These are phyloP conservation scores for Porites lobata DNA, from an alignment of 92 coral and sea anemone genomes.

Conservation along the genomic window DNA sequence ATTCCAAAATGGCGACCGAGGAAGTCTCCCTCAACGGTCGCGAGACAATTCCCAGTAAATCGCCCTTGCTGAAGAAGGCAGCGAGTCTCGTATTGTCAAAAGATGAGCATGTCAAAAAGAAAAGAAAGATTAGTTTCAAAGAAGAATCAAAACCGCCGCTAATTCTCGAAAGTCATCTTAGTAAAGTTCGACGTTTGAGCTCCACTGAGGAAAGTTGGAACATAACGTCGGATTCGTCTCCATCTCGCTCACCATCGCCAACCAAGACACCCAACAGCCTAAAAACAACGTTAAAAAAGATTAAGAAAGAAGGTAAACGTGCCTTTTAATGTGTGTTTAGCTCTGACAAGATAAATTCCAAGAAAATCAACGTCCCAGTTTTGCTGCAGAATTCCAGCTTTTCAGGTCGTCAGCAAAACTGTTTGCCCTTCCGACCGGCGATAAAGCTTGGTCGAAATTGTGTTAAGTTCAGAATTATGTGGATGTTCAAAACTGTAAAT, in stretches of 20 bases:
- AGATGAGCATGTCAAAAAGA: slow-evolving; percentile 85
- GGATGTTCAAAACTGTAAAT: too few relatives aligned
- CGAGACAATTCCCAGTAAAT: slow-evolving; percentile 50
- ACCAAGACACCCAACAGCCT: slow-evolving; percentile 81
- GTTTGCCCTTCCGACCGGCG: slow-evolving; percentile 17
- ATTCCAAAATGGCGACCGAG: slow-evolving; percentile 84
- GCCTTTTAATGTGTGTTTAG: neutral
- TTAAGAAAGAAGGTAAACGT: slow-evolving; percentile 90
- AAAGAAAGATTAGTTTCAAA: slow-evolving; percentile 72
- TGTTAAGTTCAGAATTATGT: neutral
- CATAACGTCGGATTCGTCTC: slow-evolving; percentile 79
- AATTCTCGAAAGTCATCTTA: slow-evolving; percentile 27
- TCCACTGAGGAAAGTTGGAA: slow-evolving; percentile 92
- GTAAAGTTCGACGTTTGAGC: slow-evolving; percentile 63
- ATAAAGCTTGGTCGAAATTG: neutral
- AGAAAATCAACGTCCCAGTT: neutral
- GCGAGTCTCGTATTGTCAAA: slow-evolving; percentile 56
- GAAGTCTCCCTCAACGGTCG: slow-evolving; percentile 78
- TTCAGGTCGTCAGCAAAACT: neutral
- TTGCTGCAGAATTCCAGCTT: neutral
- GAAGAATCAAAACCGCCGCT: slow-evolving; percentile 32
- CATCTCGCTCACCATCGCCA: slow-evolving; percentile 88
- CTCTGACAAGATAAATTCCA: neutral
- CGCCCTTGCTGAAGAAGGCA: slow-evolving; percentile 63
- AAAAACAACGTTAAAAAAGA: slow-evolving; percentile 93